Conservation (phyloP, 1,140 invertebrate species). For the Orius insidiosus region DNA sequence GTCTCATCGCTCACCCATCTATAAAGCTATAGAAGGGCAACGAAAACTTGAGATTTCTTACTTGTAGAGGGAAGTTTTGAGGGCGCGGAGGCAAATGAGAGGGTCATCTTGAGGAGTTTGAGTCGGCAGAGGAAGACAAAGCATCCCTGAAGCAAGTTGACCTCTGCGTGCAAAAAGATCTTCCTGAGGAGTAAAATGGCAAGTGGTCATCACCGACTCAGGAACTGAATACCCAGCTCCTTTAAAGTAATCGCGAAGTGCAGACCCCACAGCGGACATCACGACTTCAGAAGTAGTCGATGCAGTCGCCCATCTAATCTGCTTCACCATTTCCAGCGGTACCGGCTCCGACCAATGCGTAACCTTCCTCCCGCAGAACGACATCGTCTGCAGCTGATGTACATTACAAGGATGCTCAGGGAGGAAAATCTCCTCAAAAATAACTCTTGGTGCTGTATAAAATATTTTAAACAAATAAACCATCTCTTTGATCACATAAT, state of each 20-base stretch:
- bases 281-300: conserved; percentile 49
- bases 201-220: conserved; percentile 34
- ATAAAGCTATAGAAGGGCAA: no score
- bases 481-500: conserved; percentile 34
- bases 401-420: conserved; percentile 17
- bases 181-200: conserved; percentile 33
- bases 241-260: conserved; percentile 47
- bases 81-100: conserved; percentile 21
- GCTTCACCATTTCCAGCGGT: conserved; percentile 30
- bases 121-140: conserved; percentile 38
- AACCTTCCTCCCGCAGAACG: conserved; percentile 56
- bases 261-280: conserved; percentile 39
- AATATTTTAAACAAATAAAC: conserved; percentile 28
- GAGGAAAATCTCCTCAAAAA: conserved; percentile 31
- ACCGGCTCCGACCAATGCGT: conserved; percentile 56
- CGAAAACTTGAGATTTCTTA: no score
- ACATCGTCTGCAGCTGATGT: conserved; percentile 42
- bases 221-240: conserved; percentile 25
- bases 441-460: conserved; percentile 31
- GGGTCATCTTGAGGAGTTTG: conserved; percentile 28
- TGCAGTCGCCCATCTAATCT: conserved; percentile 37
- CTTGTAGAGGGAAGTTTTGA: conserved; percentile 9
- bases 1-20: no score
- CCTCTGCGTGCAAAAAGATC: conserved; percentile 27
- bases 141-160: conserved; percentile 26